Evolutionary conservation across 2,888 invertebrate genomes (phyloP).

Genomic region (Pantelozetes paolii): DNA sequence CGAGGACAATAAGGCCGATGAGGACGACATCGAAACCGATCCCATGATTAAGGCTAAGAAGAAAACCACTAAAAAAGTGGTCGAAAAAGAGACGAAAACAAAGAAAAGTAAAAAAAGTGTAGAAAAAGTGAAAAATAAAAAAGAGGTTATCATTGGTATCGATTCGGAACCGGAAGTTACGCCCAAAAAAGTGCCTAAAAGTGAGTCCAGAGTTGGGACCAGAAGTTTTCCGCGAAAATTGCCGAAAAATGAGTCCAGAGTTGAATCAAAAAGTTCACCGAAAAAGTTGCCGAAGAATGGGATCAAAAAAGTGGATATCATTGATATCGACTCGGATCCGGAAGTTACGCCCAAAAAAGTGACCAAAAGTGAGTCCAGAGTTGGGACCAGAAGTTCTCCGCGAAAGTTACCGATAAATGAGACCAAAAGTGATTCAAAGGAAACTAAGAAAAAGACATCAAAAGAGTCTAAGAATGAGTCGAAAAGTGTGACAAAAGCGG

Average conservation of each 20-base stretch:
- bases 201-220: neutral
- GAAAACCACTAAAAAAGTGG: conserved; percentile 1
- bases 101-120: neutral
- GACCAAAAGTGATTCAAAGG: neutral
- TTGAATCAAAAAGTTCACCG: neutral
- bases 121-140: neutral
- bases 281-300: neutral
- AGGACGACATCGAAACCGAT: conserved; percentile 47
- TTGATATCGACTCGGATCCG: neutral
- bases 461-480: neutral
- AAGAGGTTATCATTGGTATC: neutral
- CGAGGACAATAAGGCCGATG: conserved; percentile 49
- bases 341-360: neutral
- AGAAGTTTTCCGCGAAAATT: neutral
- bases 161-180: neutral
- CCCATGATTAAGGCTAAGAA: conserved; percentile 46
- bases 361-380: neutral
- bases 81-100: conserved; percentile 13
- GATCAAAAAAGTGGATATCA: neutral
- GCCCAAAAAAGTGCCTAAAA: neutral
- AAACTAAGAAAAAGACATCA: neutral
- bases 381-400: neutral
- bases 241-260: neutral
- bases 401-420: neutral
- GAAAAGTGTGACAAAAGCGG: neutral